Percentiles rank a stretch among this genome's conserved stretches.
Conservation (phyloP, 92 coral and sea anemone species). For the Galaxea fascicularis region DNA sequence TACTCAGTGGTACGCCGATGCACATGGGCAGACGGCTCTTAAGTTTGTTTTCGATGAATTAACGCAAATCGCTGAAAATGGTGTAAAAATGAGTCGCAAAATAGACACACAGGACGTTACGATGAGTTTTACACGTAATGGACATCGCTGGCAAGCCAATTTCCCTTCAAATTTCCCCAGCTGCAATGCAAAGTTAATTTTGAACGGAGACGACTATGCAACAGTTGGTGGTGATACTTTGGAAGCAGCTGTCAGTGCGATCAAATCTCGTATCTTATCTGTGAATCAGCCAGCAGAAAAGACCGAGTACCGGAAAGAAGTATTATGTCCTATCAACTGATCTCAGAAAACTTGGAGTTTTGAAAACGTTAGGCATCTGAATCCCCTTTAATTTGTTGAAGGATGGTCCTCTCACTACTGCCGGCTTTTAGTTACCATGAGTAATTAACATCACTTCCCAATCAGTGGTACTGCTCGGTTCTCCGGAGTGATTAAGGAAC, state of each 20-base stretch:
- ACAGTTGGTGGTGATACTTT: conserved; percentile 12
- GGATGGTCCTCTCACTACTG: too few species aligned
- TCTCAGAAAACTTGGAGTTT: too few species aligned
- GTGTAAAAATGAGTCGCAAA: conserved; percentile 45
- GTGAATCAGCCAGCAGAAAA: not conserved
- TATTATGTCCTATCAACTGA: not conserved
- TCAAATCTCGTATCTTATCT: conserved; percentile 2
- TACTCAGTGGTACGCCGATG: conserved; percentile 52
- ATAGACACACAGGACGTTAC: conserved; percentile 47
- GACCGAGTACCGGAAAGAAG: not conserved
- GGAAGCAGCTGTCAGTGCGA: conserved; percentile 18
- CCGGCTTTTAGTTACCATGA: too few species aligned
- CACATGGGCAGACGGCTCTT: conserved; percentile 31
- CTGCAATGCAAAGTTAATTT: conserved; percentile 11
- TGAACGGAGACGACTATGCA: not conserved
- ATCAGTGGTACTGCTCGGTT: too few species aligned
- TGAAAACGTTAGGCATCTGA: too few species aligned
- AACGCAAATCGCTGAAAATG: conserved; percentile 7
- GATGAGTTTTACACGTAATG: conserved; percentile 17
- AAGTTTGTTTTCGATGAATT: conserved; percentile 27
- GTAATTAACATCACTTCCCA: too few species aligned
- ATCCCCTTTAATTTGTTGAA: too few species aligned
- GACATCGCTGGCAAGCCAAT: conserved; percentile 26
- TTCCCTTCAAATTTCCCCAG: conserved; percentile 53
- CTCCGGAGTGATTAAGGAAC: too few species aligned